Evolutionary conservation across 2,797 vertebrate species (phyloP), one percentile per base, ranked within the genome.

Genomic region (Gobio occitaniae): DNA sequence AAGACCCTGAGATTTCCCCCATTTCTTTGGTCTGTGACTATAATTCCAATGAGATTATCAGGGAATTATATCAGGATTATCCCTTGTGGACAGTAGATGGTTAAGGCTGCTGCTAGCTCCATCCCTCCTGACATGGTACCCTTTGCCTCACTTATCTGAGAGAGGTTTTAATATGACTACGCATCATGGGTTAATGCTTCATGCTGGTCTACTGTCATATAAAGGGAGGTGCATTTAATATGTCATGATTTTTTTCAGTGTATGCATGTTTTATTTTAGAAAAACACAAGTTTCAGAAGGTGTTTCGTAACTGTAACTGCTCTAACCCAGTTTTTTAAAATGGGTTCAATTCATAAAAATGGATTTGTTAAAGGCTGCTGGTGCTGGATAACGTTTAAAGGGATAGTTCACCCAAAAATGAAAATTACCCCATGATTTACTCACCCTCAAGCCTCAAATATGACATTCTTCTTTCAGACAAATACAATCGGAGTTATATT

Each of bases 1-100:
- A n/a, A 59, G 32, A 80, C 36, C 32, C 52, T 38, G 77, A 56
- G 82, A 72, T 81, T 86, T 78, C 15, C 84, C 78, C 48, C 77
- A 71, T 88, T 88, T 71, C 52, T 88, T 70, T 77, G 71, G 77
- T 86, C 38, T 61, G 77, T 84, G 61, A 85, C 85, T 78, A 47
- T 84, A 89, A 85, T 74, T 83, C 66, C 88, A 87, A 61, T 85
- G 59, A 83, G 86, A 88, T 87, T 89, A 82, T 72, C 83, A 56
- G 61, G 84, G 87, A 84, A 88, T 87, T 88, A 54, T 72, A 80
- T 56, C 71, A 75, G 89, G 86, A 88, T 89, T 87, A 90, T 79
- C 81, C 84, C 38, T 84, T 86, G 83, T 86, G 65, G 29, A 69
- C 78, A 44, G 76, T 69, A 87, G 61, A 70, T 56, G 41, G 48